phyloP scores from a whole-genome alignment of 2,888 invertebrate genomes.

The Amphipyra berbera region DNA sequence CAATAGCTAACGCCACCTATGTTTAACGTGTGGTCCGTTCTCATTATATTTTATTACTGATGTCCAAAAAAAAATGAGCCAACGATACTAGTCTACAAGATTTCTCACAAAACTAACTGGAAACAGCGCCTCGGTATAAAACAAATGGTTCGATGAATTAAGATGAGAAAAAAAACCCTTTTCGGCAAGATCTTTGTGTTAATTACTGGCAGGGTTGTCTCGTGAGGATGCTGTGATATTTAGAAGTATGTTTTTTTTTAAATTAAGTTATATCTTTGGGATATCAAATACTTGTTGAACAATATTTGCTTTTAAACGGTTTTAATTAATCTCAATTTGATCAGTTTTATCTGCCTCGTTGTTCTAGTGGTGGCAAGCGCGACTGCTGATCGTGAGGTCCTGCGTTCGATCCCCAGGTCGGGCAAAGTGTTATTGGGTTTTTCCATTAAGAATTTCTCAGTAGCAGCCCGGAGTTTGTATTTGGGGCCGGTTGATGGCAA shows the following conservation, averaged over 20 bases:
- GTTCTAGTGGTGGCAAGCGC: no score
- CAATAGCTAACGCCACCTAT: conserved; percentile 13
- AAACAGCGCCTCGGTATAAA: conserved; percentile 69
- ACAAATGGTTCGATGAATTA: conserved; percentile 79
- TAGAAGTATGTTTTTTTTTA: neutral
- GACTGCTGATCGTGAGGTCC: no score
- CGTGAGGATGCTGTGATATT: neutral
- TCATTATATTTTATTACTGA: conserved; percentile 44
- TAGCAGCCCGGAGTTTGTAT: no score
- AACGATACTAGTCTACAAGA: conserved; percentile 57
- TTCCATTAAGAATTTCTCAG: no score
- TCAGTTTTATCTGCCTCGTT: no score
- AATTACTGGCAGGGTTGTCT: conserved; percentile 74
- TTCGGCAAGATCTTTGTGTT: conserved; percentile 87
- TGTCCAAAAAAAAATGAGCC: conserved; percentile 52
- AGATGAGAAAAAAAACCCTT: conserved; percentile 75
- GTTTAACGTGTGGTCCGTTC: conserved; percentile 35
- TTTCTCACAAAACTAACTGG: conserved; percentile 76
- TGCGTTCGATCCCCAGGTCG: no score
- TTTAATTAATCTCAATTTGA: no score
- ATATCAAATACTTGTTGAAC: no score
- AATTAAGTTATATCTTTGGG: no score
- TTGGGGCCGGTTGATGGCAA: no score
- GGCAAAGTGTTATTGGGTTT: no score
- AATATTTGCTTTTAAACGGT: no score